A percentile compares a stretch with the other conserved stretches of the same genome.
These are phyloP conservation scores for Drosophila anceps DNA, from an alignment of 2,888 invertebrate genomes.

Conservation along the genomic window DNA sequence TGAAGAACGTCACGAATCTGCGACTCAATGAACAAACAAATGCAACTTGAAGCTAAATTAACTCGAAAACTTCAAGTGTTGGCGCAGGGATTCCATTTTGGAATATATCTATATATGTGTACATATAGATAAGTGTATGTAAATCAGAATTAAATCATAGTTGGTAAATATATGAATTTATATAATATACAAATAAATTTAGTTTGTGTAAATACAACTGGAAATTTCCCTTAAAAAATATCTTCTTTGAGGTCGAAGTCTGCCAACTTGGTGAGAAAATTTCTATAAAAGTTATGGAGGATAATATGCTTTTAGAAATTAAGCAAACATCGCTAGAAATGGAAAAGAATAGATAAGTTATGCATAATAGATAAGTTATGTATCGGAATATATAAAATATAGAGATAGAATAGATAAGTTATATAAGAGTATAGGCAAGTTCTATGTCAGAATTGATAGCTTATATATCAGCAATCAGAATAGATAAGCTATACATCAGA, in stretches of 20 bases:
- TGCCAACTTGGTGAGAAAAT: too few relatives aligned
- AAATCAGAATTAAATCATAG: not conserved
- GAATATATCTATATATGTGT: not conserved
- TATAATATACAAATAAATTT: not conserved
- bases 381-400: not conserved
- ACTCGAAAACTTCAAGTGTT: slow-evolving; percentile 11
- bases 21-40: slow-evolving; percentile 9
- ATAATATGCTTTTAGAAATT: too few relatives aligned
- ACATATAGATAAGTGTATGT: not conserved
- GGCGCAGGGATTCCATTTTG: not conserved
- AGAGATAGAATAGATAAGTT: too few relatives aligned
- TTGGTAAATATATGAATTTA: not conserved
- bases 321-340: too few relatives aligned
- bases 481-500: not conserved
- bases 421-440: not conserved
- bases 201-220: too few relatives aligned
- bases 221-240: too few relatives aligned
- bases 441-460: not conserved
- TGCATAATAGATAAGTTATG: too few relatives aligned
- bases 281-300: too few relatives aligned
- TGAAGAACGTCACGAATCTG: slow-evolving; percentile 11
- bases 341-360: too few relatives aligned
- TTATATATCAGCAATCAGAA: not conserved
- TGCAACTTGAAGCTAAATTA: slow-evolving; percentile 1
- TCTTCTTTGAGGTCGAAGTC: too few relatives aligned